Conservation (phyloP, 2,797 vertebrate species). For the Lates japonicus region DNA sequence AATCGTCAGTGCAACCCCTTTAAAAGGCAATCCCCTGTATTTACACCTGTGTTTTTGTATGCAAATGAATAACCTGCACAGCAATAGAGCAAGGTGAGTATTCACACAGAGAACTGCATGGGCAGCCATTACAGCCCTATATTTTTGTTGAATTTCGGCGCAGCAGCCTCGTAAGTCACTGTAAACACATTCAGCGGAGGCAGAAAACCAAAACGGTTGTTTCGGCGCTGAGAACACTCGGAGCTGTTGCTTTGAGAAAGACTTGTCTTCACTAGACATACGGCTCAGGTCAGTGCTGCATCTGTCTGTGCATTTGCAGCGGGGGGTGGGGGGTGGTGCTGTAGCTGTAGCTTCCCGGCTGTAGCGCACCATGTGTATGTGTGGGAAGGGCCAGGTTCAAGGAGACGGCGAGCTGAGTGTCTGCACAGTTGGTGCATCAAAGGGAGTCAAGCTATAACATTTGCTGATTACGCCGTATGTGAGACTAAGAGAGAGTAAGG, state of each 20-base stretch:
- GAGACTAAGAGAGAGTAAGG: neutral
- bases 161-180: neutral
- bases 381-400: conserved; percentile 56
- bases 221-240: conserved; percentile 3
- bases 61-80: conserved; percentile 15
- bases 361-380: conserved; percentile 61
- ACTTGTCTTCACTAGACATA: conserved; percentile 52
- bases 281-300: conserved; percentile 57
- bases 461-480: conserved; percentile 34
- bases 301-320: conserved; percentile 48
- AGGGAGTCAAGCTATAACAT: conserved; percentile 33
- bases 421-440: conserved; percentile 52
- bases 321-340: conserved; percentile 16
- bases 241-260: conserved; percentile 49
- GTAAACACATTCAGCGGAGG: conserved; percentile 14
- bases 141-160: conserved; percentile 15
- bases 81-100: conserved; percentile 14
- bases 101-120: conserved; percentile 20
- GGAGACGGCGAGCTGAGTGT: conserved; percentile 20
- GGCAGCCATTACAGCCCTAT: conserved; percentile 6
- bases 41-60: conserved; percentile 13
- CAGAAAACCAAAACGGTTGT: conserved; percentile 27
- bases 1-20: neutral
- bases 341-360: conserved; percentile 19
- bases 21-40: conserved; percentile 14